These are phyloP conservation scores for Hylaea fasciaria DNA, from an alignment of 2,888 invertebrate genomes.

Conservation along the genomic window DNA sequence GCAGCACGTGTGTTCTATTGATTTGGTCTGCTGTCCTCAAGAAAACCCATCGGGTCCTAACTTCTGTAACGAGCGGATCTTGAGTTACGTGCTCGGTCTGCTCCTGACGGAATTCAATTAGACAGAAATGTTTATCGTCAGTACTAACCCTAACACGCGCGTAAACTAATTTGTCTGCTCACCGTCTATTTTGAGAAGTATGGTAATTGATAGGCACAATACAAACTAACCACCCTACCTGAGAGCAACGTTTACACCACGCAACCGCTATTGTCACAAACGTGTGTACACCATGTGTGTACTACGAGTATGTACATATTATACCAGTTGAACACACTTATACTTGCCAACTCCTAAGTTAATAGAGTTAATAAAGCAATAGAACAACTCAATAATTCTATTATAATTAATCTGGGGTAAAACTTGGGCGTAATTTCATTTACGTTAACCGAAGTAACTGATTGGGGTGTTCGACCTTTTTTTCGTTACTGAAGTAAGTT, in stretches of 20 bases:
- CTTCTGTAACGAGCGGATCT: conserved; percentile 34
- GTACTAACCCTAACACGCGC: conserved; percentile 3
- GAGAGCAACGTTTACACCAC: not conserved
- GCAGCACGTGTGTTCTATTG: conserved; percentile 66
- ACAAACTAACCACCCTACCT: not conserved
- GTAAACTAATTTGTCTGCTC: conserved; percentile 15
- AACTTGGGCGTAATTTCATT: conserved; percentile 39
- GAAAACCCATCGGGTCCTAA: conserved; percentile 28
- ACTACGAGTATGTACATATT: not conserved
- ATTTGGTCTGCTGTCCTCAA: conserved; percentile 49
- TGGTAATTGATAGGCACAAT: conserved; percentile 13
- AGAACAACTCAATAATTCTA: conserved; percentile 36
- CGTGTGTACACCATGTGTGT: not conserved
- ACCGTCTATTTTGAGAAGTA: conserved; percentile 9
- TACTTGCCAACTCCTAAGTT: conserved; percentile 16
- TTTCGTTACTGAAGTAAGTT: conserved; percentile 43
- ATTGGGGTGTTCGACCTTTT: conserved; percentile 50
- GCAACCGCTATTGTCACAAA: not conserved
- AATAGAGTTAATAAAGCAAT: conserved; percentile 27
- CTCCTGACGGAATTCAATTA: conserved; percentile 26
- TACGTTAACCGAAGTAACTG: conserved; percentile 44
- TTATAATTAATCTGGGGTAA: conserved; percentile 41
- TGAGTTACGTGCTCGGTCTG: conserved; percentile 27
- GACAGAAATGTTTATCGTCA: conserved; percentile 22
- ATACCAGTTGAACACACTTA: conserved; percentile 2